Conservation (phyloP, 1,140 invertebrate genomes). For the Danaus melanippus region DNA sequence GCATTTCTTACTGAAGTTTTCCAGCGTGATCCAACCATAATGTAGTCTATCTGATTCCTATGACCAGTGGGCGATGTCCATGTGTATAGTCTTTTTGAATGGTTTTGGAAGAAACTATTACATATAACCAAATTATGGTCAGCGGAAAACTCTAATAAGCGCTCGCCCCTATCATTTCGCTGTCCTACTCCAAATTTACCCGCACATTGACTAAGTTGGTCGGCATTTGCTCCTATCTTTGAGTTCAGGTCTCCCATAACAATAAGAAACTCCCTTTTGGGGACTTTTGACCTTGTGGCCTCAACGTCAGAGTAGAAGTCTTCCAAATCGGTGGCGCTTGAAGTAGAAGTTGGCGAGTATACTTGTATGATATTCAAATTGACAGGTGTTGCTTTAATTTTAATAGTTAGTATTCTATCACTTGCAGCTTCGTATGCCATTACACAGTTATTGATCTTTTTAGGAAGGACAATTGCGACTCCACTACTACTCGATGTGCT, state of each 20-base stretch:
- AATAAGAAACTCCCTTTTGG: too few species aligned
- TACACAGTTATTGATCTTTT: conserved; percentile 10
- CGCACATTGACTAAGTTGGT: conserved; percentile 1
- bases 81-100: conserved; percentile 3
- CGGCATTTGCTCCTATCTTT: too few species aligned
- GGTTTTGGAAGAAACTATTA: conserved; percentile 4
- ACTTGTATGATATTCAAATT: background rate
- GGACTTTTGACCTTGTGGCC: too few species aligned
- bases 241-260: too few species aligned
- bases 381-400: conserved; percentile 1
- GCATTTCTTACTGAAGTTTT: too few species aligned
- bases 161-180: background rate
- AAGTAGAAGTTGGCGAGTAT: too few species aligned
- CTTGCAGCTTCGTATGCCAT: conserved; percentile 16
- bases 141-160: background rate
- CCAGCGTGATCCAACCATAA: too few species aligned
- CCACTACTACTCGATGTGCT: conserved; percentile 6
- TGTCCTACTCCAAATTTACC: background rate
- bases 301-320: too few species aligned
- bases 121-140: conserved; percentile 1
- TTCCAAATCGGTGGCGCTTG: too few species aligned
- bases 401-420: conserved; percentile 12
- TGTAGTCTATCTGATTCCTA: too few species aligned
- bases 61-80: too few species aligned
- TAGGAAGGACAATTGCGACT: conserved; percentile 4